A percentile compares a stretch with the other conserved stretches of the same genome.
Evolutionary conservation across 2,113 vertebrate genomes (phyloP).

Genomic region (Origma solitaria): DNA sequence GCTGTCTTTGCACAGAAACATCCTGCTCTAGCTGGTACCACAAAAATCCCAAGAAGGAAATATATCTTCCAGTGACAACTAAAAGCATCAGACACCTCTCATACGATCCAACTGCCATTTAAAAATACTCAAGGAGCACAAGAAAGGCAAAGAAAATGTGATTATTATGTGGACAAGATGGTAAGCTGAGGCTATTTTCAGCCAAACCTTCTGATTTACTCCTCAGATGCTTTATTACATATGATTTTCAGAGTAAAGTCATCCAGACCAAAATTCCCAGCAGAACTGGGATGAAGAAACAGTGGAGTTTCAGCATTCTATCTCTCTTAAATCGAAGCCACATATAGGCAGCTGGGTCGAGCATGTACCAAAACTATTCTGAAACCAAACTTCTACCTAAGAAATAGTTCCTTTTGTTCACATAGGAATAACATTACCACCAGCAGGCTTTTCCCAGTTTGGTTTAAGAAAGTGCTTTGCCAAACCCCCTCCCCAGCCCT

Average conservation of each 20-base stretch:
- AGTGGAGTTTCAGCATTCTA: background rate
- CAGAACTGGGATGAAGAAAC: background rate
- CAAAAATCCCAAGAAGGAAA: background rate
- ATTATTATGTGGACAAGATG: background rate
- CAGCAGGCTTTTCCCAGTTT: background rate
- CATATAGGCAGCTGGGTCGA: background rate
- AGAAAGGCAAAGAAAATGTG: background rate
- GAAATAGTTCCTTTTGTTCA: background rate
- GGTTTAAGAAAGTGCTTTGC: background rate
- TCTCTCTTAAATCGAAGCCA: background rate
- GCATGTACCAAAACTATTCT: background rate
- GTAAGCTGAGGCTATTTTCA: background rate
- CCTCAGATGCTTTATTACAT: background rate
- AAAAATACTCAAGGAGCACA: background rate
- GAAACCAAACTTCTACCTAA: background rate
- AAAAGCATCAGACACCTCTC: background rate
- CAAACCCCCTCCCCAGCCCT: accelerated
- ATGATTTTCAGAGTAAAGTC: background rate
- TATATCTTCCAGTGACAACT: background rate
- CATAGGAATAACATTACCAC: background rate
- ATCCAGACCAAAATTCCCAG: background rate
- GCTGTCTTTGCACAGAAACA: background rate
- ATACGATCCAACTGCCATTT: background rate
- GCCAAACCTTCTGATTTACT: background rate
- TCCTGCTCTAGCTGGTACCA: background rate